Evolutionary conservation across 2,888 invertebrate genomes (phyloP).

Genomic region (Rhyacophila evoluta): DNA sequence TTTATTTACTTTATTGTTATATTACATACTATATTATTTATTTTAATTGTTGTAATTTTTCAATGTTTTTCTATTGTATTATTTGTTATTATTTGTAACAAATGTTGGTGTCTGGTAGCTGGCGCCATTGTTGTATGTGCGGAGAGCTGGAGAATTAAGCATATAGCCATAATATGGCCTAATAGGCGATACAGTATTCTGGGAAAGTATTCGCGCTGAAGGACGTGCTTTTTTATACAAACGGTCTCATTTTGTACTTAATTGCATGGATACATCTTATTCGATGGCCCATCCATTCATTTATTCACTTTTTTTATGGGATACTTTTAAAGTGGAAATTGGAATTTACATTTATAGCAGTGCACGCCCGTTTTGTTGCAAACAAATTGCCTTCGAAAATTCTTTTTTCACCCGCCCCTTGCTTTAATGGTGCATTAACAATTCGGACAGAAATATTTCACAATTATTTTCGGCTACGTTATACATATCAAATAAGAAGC

Average conservation of each 20-base stretch:
- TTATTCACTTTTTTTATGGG: conserved; percentile 52
- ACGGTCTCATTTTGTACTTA: conserved; percentile 54
- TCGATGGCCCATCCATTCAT: conserved; percentile 53
- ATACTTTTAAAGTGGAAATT: conserved; percentile 45
- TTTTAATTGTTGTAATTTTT: neutral
- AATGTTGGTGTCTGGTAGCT: neutral
- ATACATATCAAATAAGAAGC: neutral
- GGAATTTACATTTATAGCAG: conserved; percentile 41
- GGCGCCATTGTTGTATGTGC: neutral
- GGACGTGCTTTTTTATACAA: conserved; percentile 49
- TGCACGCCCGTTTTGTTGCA: conserved; percentile 22
- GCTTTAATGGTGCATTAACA: conserved; percentile 4
- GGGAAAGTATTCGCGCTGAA: conserved; percentile 41
- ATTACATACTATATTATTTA: neutral
- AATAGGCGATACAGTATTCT: conserved; percentile 52
- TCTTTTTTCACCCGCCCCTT: neutral
- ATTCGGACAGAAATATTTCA: conserved; percentile 1
- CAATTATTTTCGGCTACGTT: neutral
- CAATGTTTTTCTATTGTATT: too few species aligned
- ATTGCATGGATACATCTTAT: conserved; percentile 54
- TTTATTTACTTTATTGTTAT: too few species aligned
- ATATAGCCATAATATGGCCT: conserved; percentile 15
- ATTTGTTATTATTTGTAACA: too few species aligned
- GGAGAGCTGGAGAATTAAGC: neutral
- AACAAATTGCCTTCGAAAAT: conserved; percentile 9